These are phyloP conservation scores for Platycnemis pennipes DNA, from an alignment of 2,888 invertebrate species.

Conservation along the genomic window DNA sequence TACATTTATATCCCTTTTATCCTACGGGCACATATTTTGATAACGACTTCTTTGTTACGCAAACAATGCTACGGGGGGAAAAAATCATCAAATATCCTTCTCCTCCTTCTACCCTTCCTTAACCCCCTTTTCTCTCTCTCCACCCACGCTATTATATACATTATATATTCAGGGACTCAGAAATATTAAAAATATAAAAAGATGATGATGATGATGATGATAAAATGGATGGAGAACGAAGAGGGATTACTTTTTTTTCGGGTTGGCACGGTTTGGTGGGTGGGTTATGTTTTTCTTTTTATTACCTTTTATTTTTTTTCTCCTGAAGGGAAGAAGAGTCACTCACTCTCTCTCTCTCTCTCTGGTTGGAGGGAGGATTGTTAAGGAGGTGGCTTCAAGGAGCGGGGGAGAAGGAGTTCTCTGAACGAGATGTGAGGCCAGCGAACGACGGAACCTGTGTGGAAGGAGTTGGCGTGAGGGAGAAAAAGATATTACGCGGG, in stretches of 20 bases:
- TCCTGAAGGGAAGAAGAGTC: not conserved
- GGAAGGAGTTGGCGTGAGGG: not conserved
- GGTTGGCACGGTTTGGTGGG: slow-evolving; percentile 31
- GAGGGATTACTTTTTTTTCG: not conserved
- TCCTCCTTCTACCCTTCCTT: not conserved
- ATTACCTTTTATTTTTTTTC: not conserved
- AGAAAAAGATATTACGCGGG: not conserved
- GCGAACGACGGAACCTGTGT: too few species aligned
- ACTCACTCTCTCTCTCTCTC: too few species aligned
- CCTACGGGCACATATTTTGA: slow-evolving; percentile 68
- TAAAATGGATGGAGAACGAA: slow-evolving; percentile 47
- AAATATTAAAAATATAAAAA: slow-evolving; percentile 67
- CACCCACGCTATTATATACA: not conserved
- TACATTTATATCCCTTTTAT: slow-evolving; percentile 60
- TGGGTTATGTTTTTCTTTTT: not conserved
- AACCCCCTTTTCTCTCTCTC: not conserved
- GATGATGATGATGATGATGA: slow-evolving; percentile 66
- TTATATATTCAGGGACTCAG: slow-evolving; percentile 62
- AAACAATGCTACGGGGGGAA: slow-evolving; percentile 64
- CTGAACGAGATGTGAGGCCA: too few species aligned
- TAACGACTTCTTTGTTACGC: slow-evolving; percentile 65
- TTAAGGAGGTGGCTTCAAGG: not conserved
- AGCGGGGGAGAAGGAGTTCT: not conserved
- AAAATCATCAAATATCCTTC: slow-evolving; percentile 67
- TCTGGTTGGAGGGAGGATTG: not conserved